Percentiles rank a stretch among this genome's conserved stretches.
phyloP scores from a whole-genome alignment of 1,140 invertebrate genomes.

The Eriosoma lanigerum region DNA sequence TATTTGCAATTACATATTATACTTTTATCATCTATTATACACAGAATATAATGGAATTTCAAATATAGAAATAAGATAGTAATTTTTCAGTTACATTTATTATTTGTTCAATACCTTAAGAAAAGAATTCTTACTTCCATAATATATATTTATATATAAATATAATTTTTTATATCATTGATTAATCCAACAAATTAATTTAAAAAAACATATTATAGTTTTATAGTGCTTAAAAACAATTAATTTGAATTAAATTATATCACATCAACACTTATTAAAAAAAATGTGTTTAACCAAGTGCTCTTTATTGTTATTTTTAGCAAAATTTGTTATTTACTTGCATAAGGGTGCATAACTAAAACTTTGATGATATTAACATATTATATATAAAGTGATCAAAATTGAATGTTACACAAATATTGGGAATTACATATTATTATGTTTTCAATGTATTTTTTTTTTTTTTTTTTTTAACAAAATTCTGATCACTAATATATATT shows the following conservation, averaged over 20 bases:
- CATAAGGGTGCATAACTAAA: conserved; percentile 9
- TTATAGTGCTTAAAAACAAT: conserved; percentile 23
- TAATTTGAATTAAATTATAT: conserved; percentile 34
- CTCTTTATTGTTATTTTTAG: conserved; percentile 12
- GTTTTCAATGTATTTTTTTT: too few species aligned
- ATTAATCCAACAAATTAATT: conserved; percentile 20
- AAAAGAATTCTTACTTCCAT: conserved; percentile 22
- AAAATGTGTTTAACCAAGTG: conserved; percentile 28
- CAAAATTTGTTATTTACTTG: too few species aligned
- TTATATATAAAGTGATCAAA: too few species aligned
- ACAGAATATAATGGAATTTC: neutral
- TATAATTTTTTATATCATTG: conserved; percentile 1
- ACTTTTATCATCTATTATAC: neutral
- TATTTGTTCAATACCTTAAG: conserved; percentile 39
- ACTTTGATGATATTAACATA: conserved; percentile 11
- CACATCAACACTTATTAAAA: conserved; percentile 35
- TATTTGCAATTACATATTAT: neutral
- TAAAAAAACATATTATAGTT: conserved; percentile 9
- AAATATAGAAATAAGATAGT: neutral
- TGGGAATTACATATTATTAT: too few species aligned
- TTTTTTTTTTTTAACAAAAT: too few species aligned
- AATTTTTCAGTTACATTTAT: neutral
- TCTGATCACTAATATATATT: too few species aligned
- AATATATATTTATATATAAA: neutral
- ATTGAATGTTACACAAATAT: too few species aligned